phyloP scores from a whole-genome alignment of 1,140 invertebrate genomes.

The Hormaphis cornu region DNA sequence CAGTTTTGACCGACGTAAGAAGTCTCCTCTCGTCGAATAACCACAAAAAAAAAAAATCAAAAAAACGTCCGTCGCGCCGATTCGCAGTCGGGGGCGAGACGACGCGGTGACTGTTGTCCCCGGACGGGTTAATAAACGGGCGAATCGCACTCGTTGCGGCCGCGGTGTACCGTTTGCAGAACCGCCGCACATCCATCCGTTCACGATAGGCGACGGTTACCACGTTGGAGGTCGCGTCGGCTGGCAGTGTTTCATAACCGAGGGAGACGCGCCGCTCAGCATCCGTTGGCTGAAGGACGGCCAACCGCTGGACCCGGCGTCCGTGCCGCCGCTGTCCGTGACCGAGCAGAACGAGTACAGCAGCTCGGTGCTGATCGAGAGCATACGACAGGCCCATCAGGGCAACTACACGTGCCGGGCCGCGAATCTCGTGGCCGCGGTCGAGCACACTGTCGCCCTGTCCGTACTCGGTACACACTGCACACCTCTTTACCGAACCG shows the following conservation, averaged over 20 bases:
- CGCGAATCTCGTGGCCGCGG: constrained; percentile 50
- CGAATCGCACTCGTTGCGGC: too few relatives aligned
- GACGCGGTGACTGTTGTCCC: too few relatives aligned
- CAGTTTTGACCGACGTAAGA: too few relatives aligned
- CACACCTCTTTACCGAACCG: too few relatives aligned
- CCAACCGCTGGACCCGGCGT: constrained; percentile 38
- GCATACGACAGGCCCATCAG: constrained; percentile 48
- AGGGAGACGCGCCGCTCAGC: constrained; percentile 56
- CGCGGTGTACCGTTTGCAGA: constrained; percentile 54
- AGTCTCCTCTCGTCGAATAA: neutral
- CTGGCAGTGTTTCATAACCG: constrained; percentile 53
- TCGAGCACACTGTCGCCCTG: constrained; percentile 35
- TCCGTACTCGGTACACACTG: constrained; percentile 38
- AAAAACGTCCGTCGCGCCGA: too few relatives aligned
- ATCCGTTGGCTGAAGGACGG: constrained; percentile 65
- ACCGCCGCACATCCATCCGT: constrained; percentile 53
- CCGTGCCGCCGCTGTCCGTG: neutral
- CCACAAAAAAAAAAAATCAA: neutral
- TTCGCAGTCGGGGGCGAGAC: too few relatives aligned
- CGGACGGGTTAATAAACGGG: too few relatives aligned
- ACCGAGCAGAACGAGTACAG: constrained; percentile 39
- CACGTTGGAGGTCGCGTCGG: constrained; percentile 55
- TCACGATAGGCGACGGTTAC: constrained; percentile 52
- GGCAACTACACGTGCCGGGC: constrained; percentile 68
- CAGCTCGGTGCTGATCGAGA: constrained; percentile 46